phyloP scores from a whole-genome alignment of 2,888 invertebrate genomes.

The Nephrotoma guestfalica region DNA sequence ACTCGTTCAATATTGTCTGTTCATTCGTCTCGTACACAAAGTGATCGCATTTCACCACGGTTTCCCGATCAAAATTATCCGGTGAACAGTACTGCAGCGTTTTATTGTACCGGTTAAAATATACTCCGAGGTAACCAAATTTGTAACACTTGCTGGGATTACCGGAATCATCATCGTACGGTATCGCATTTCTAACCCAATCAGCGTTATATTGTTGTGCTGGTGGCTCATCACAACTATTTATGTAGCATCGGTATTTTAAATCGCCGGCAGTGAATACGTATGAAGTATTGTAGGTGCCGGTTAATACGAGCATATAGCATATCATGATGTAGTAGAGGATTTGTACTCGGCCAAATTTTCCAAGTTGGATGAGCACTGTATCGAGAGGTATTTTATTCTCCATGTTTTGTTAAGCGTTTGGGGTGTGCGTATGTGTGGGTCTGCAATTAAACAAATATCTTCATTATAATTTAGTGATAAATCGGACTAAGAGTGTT shows the following conservation, averaged over 20 bases:
- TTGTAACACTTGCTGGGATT: neutral
- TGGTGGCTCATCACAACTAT: neutral
- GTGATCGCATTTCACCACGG: neutral
- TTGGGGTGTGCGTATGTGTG: neutral
- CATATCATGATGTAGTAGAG: neutral
- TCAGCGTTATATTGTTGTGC: neutral
- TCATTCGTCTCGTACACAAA: neutral
- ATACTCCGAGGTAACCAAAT: neutral
- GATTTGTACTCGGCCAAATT: neutral
- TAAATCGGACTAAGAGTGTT: too few relatives aligned
- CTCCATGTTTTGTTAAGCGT: neutral
- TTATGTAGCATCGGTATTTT: neutral
- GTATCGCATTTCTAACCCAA: neutral
- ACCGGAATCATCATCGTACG: neutral
- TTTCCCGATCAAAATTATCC: neutral
- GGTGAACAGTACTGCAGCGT: neutral
- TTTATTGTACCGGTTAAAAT: neutral
- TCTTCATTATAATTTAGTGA: too few relatives aligned
- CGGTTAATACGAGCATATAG: neutral
- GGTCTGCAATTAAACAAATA: neutral
- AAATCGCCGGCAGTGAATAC: neutral
- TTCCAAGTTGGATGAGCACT: neutral
- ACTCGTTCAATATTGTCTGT: neutral
- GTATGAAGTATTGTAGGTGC: slow-evolving; percentile 14
- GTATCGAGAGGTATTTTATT: neutral